Base-by-base conservation (phyloP, 2,113 vertebrate genomes). In the Antechinus flavipes region DNA sequence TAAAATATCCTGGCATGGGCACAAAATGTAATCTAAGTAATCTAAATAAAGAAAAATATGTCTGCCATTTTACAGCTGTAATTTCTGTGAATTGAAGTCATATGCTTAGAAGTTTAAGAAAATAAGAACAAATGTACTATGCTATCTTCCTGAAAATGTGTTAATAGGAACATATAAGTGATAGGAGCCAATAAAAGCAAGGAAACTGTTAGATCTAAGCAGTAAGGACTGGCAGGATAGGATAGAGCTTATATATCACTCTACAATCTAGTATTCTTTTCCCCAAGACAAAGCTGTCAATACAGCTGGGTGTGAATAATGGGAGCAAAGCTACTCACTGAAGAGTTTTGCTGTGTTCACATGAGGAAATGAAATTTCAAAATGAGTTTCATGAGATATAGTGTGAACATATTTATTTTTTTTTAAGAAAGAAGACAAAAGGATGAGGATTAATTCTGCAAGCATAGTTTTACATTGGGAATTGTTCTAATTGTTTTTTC, bases 301-400 rank as follows among this genome's bases (percentile, higher is more conserved):
- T 3, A 93, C 55, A 95, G 89, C 56, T 94, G 61, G 25, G 49
- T 91, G 93, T 93, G 93, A 93, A 96, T 92, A 53, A 94, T 24
- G 93, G 93, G 92, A 90, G 9, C 89, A 95, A 68, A 49, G 91
- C 89, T 92, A 19, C 22, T 54, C 90, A 91, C 27, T 7, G 46
- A 91, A 97, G 93, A 95, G 52, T 50, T 42, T 96, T 47, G 53
- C 91, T 92, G 27, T 53, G 49, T 91, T n/a, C 68, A 76, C 0
- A 12, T 14, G 56, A 84, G 35, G 54, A 90, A 94, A n/a, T 89
- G 56, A 49, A 52, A 96, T 91, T 96, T 94, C 95, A 54, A 95
- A 92, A 52, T 91, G 90, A 52, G 49, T 84, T 93, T 93, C 91
- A 61, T 55, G 25, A 92, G 95, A 91, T 24, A 94, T 61, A 89